Evolutionary conservation across 1,140 invertebrate genomes (phyloP).

Genomic region (Papilio polyxenes): DNA sequence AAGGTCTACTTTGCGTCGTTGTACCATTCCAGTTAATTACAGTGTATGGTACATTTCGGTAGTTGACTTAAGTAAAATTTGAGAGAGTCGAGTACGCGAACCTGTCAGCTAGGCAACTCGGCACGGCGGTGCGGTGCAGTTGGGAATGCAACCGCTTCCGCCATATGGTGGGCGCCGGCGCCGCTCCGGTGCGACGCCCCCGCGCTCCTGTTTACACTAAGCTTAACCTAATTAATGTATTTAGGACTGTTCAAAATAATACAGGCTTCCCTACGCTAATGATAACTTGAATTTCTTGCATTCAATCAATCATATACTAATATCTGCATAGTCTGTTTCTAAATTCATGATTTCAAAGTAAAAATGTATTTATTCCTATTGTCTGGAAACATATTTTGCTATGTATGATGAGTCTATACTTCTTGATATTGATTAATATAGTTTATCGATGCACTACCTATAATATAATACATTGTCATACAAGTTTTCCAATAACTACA

Average conservation of each 20-base stretch:
- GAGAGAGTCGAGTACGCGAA: neutral
- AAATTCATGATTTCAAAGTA: neutral
- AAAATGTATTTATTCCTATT: too few species aligned
- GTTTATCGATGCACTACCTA: neutral
- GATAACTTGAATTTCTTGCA: neutral
- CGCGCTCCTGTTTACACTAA: slow-evolving; percentile 42
- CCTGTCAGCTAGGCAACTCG: neutral
- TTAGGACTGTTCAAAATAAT: neutral
- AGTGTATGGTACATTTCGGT: neutral
- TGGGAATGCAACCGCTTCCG: slow-evolving; percentile 59
- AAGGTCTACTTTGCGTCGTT: too few species aligned
- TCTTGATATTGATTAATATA: neutral
- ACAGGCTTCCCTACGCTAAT: neutral
- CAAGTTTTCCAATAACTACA: neutral
- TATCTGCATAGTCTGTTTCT: neutral
- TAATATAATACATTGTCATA: neutral
- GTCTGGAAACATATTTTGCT: too few species aligned
- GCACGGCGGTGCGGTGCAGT: neutral
- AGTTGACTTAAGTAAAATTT: neutral
- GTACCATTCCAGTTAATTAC: too few species aligned
- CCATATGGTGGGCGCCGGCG: slow-evolving; percentile 62
- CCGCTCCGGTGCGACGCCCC: slow-evolving; percentile 48
- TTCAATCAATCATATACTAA: neutral
- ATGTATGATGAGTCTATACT: too few species aligned
- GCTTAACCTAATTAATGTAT: slow-evolving; percentile 9